phyloP scores from a whole-genome alignment of 2,797 vertebrate genomes.

The Cirrhinus mrigala region DNA sequence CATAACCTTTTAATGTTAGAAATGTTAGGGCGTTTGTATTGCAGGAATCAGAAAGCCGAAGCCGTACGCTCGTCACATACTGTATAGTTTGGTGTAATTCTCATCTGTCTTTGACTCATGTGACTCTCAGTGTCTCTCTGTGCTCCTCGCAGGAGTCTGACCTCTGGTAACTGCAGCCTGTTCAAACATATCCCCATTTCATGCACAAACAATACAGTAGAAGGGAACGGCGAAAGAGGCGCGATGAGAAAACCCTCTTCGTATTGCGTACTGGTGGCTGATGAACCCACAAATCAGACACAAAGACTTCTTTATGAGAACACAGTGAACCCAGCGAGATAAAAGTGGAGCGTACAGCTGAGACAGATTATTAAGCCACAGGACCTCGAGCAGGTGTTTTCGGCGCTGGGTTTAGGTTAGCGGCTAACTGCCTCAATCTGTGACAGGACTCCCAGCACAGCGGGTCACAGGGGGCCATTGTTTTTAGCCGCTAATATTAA shows the following conservation, averaged over 20 bases:
- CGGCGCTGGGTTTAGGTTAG: constrained; percentile 41
- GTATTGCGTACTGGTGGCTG: constrained; percentile 28
- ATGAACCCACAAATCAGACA: constrained; percentile 43
- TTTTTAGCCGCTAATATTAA: constrained; percentile 43
- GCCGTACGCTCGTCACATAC: not conserved
- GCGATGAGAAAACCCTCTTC: constrained; percentile 39
- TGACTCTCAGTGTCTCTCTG: constrained; percentile 4
- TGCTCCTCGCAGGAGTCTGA: constrained; percentile 35
- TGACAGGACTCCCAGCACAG: constrained; percentile 42
- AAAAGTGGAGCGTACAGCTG: constrained; percentile 58
- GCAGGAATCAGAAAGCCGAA: not conserved
- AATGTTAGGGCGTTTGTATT: not conserved
- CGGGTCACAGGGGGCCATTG: constrained; percentile 36
- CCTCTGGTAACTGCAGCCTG: constrained; percentile 57
- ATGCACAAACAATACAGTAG: constrained; percentile 60
- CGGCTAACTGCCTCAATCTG: constrained; percentile 46
- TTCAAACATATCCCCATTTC: constrained; percentile 64
- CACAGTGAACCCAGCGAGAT: constrained; percentile 56
- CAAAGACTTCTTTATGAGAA: constrained; percentile 61
- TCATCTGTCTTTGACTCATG: constrained; percentile 27
- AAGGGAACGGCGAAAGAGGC: constrained; percentile 30
- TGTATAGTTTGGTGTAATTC: not conserved
- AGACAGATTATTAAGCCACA: constrained; percentile 57
- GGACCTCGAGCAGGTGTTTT: constrained; percentile 66
- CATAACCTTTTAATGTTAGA: no score